These are phyloP conservation scores for Drosophila nigromelanica DNA, from an alignment of 1,140 invertebrate genomes.

Conservation along the genomic window DNA sequence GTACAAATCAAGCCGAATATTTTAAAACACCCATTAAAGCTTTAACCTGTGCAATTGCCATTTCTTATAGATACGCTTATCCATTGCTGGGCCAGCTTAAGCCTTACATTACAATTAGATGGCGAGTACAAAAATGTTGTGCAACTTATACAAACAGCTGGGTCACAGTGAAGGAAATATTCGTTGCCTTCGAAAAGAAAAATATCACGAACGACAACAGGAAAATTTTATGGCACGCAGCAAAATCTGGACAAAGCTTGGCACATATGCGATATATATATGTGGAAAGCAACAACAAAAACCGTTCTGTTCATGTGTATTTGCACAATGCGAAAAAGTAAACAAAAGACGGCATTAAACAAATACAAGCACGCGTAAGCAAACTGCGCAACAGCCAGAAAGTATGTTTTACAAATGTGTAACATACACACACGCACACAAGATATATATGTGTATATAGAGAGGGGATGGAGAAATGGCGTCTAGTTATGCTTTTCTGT, in stretches of 20 bases:
- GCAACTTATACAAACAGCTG: slow-evolving; percentile 7
- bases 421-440: slow-evolving; percentile 28
- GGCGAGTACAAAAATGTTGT: background rate
- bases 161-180: slow-evolving; percentile 5
- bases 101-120: slow-evolving; percentile 18
- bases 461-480: background rate
- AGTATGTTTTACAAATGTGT: slow-evolving; percentile 69
- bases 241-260: slow-evolving; percentile 69
- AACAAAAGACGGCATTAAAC: slow-evolving; percentile 67
- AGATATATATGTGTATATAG: too few species aligned
- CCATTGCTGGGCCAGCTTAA: background rate
- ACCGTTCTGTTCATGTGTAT: slow-evolving; percentile 29
- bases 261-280: slow-evolving; percentile 54
- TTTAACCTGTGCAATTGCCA: slow-evolving; percentile 8
- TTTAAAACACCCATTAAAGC: slow-evolving; percentile 3
- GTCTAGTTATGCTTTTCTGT: slow-evolving; percentile 28
- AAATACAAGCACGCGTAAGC: slow-evolving; percentile 44
- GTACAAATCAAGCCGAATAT: too few species aligned
- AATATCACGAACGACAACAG: slow-evolving; percentile 16
- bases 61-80: background rate
- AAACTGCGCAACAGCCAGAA: slow-evolving; percentile 51
- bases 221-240: slow-evolving; percentile 58
- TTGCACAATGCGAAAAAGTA: slow-evolving; percentile 69
- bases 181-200: background rate
- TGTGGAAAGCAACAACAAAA: slow-evolving; percentile 5